Evolutionary conservation across 2,797 vertebrate species (phyloP), one percentile per base, ranked within the genome.

Genomic region (Pelochelys cantorii): DNA sequence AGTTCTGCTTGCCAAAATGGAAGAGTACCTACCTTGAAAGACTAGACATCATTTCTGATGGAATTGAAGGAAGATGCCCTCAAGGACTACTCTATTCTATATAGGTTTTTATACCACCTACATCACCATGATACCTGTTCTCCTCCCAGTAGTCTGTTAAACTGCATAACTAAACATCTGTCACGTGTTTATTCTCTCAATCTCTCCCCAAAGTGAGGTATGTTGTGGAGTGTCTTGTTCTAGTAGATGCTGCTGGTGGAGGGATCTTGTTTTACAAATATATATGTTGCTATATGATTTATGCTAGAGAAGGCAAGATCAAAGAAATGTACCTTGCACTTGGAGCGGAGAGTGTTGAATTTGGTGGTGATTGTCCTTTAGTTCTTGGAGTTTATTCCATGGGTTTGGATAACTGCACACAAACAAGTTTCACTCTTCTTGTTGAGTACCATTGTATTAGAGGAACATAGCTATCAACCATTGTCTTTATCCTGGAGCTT

Each of bases 31-130:
- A 91, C 74, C 71, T 89, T 94, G 88, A 88, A 92, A 91, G 94
- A 88, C 88, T 94, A 91, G 85, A 74, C 94, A 87, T 59, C 83
- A 90, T 94, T 95, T 96, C 95, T 89, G 92, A 90, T 91, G 95
- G 92, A 75, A 68, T 83, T 95, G 89, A 90, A 96, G 95, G 91
- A 93, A 96, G 95, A 89, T 91, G 89, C 81, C 84, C 65, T 68
- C n/a, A 68, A 68, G 31, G 8, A 20, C 18, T 22, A 20, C 10
- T 23, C 20, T 34, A 37, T 68, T 34, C 62, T n/a, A 5, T 65
- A n/a, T 18, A 31, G 8, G 7, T 65, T 65, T 17, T 65, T n/a
- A 20, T 68, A 71, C 5, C 68, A 22, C 11, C 34, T 12, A 37
- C 10, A 71, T 71, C 68, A 71, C n/a, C 18, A 71, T 34, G 65